Evolutionary conservation across 1,140 invertebrate genomes (phyloP).

Genomic region (Triops cancriformis): DNA sequence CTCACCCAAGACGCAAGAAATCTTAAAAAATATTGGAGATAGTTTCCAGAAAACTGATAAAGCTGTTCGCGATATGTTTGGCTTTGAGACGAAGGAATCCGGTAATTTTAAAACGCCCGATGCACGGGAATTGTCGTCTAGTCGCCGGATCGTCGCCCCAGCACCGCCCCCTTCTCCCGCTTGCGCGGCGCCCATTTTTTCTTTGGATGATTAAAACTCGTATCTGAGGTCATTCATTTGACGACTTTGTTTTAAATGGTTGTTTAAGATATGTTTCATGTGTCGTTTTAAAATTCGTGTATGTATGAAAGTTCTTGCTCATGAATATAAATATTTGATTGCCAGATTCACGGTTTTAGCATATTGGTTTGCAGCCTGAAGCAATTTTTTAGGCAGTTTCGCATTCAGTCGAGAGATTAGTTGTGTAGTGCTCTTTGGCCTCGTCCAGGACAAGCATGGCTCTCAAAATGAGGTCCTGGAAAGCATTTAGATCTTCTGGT

Average conservation of each 20-base stretch:
- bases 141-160: not conserved
- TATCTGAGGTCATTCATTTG: not conserved
- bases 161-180: constrained; percentile 23
- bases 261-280: not conserved
- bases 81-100: constrained; percentile 20
- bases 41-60: constrained; percentile 24
- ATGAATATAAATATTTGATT: not conserved
- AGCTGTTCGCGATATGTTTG: constrained; percentile 21
- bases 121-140: not conserved
- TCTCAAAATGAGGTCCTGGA: constrained; percentile 16
- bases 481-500: not conserved
- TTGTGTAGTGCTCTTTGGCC: not conserved
- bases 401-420: not conserved
- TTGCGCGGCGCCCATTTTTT: not conserved
- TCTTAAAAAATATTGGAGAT: constrained; percentile 24
- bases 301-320: not conserved
- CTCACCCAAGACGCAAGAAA: constrained; percentile 26
- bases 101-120: not conserved
- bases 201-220: not conserved
- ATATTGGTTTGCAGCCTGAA: not conserved
- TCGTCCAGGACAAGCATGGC: constrained; percentile 21
- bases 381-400: not conserved
- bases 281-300: not conserved
- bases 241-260: not conserved
- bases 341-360: not conserved